Percentiles rank a stretch among this genome's conserved stretches.
These are phyloP conservation scores for Orussus abietinus DNA, from an alignment of 1,140 invertebrate species.

Conservation along the genomic window DNA sequence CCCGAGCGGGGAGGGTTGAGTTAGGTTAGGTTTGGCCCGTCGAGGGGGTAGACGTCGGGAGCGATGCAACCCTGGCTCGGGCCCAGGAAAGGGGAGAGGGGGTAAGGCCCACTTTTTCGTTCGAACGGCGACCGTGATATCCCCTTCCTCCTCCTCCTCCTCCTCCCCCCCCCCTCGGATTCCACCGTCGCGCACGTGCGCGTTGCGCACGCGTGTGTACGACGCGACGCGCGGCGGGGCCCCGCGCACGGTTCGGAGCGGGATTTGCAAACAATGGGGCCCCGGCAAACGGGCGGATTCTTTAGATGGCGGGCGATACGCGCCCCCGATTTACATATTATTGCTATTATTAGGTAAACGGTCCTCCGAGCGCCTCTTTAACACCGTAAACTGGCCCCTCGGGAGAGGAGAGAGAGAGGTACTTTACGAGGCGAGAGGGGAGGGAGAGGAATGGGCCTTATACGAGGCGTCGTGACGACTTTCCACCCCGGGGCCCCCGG, in stretches of 20 bases:
- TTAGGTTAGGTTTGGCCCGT: too few relatives aligned
- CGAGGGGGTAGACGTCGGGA: too few relatives aligned
- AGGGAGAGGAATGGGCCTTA: background rate
- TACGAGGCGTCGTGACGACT: background rate
- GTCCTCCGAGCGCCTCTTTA: slow-evolving; percentile 47
- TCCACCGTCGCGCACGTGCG: too few relatives aligned
- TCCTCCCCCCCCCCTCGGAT: too few relatives aligned
- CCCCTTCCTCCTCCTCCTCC: too few relatives aligned
- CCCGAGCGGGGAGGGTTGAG: too few relatives aligned
- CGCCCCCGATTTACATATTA: slow-evolving; percentile 54
- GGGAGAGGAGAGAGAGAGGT: too few relatives aligned
- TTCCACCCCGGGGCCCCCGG: too few relatives aligned
- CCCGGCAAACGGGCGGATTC: slow-evolving; percentile 41
- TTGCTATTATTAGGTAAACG: slow-evolving; percentile 54
- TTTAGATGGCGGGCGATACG: slow-evolving; percentile 50
- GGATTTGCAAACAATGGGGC: slow-evolving; percentile 50
- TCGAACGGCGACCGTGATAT: too few relatives aligned
- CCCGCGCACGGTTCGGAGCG: slow-evolving; percentile 31
- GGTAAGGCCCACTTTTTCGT: too few relatives aligned
- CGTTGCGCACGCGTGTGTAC: slow-evolving; percentile 1
- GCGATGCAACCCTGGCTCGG: too few relatives aligned
- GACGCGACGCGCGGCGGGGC: slow-evolving; percentile 4
- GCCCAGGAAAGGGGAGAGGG: too few relatives aligned
- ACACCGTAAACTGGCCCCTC: slow-evolving; percentile 41
- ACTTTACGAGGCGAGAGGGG: slow-evolving; percentile 37